Evolutionary conservation across 2,113 vertebrate species (phyloP).

Genomic region (Paradisaea rubra): DNA sequence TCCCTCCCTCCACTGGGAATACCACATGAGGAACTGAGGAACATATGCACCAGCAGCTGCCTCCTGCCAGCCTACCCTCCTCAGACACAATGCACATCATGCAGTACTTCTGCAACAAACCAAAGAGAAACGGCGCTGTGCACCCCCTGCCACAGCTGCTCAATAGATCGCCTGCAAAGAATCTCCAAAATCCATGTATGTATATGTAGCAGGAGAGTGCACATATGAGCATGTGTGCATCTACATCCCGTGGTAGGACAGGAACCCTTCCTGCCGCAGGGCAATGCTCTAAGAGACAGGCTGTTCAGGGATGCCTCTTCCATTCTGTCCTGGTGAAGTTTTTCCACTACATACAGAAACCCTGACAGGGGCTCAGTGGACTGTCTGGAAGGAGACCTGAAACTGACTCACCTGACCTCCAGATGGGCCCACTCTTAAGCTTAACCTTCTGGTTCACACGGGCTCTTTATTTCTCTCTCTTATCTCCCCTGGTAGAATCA

Average conservation of each 20-base stretch:
- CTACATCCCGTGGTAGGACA: background rate
- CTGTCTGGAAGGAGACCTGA: background rate
- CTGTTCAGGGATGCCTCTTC: background rate
- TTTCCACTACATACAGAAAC: background rate
- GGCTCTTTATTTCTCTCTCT: background rate
- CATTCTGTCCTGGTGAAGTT: background rate
- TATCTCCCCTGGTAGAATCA: background rate
- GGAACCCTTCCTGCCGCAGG: background rate
- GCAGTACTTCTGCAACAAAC: background rate
- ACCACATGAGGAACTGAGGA: background rate
- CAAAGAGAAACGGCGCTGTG: rapidly evolving
- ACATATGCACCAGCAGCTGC: background rate
- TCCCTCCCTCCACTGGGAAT: background rate
- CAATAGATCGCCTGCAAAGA: background rate
- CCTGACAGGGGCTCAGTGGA: background rate
- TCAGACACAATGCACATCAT: rapidly evolving
- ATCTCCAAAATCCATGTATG: background rate
- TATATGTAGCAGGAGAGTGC: background rate
- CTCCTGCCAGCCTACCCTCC: background rate
- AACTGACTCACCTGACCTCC: background rate
- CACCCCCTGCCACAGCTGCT: background rate
- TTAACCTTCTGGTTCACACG: background rate
- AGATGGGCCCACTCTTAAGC: background rate
- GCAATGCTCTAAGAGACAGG: background rate
- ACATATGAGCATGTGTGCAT: rapidly evolving